Percentiles rank a stretch among this genome's conserved stretches.
Evolutionary conservation across 2,797 vertebrate genomes (phyloP).

Genomic region (Peromyscus eremicus): DNA sequence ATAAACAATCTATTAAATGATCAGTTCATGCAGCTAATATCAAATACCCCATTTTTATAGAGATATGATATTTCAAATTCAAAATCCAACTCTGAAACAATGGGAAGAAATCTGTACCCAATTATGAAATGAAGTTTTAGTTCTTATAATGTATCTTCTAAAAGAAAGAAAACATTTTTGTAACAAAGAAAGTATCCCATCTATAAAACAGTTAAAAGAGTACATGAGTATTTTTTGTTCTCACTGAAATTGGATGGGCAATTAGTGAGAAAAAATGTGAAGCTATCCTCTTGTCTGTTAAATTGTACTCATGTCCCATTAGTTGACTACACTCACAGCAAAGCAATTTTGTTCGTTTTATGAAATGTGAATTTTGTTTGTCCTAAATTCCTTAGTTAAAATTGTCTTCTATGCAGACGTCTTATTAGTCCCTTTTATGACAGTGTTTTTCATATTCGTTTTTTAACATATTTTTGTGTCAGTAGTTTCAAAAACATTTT

Average conservation of each 20-base stretch:
- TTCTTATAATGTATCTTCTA: not conserved
- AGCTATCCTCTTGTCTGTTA: not conserved
- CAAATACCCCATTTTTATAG: not conserved
- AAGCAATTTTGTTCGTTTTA: constrained; percentile 56
- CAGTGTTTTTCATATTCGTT: not conserved
- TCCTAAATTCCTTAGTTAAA: constrained; percentile 48
- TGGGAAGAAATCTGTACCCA: not conserved
- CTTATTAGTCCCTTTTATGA: not conserved
- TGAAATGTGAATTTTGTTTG: constrained; percentile 67
- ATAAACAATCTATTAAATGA: not conserved
- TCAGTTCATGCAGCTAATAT: not conserved
- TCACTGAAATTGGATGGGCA: not conserved
- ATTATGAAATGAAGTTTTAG: not conserved
- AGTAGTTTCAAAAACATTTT: constrained; percentile 41
- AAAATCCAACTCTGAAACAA: not conserved
- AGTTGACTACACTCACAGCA: constrained; percentile 16
- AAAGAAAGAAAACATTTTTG: not conserved
- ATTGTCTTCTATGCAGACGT: not conserved
- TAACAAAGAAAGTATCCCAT: not conserved
- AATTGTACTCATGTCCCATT: not conserved
- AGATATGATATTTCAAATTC: not conserved
- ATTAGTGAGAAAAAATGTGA: not conserved
- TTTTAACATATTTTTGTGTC: not conserved
- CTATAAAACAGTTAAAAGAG: not conserved
- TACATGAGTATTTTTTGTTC: not conserved